Conservation (phyloP, 2,113 vertebrate genomes). For the Corynorhinus townsendii region DNA sequence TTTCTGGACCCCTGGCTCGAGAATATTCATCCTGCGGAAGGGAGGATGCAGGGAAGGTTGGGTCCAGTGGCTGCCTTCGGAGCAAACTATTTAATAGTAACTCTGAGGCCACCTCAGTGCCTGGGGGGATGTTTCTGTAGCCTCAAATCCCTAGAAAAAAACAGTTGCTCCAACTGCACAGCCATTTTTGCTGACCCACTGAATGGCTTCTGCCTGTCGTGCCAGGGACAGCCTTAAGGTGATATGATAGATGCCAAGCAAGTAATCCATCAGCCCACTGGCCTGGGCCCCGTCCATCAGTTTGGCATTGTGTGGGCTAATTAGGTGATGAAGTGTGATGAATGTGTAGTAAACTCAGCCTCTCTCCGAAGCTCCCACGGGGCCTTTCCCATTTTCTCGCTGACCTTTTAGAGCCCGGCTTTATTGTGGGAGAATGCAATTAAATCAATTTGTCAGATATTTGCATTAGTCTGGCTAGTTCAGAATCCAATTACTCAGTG, state of each 20-base stretch:
- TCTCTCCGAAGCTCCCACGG: slow-evolving; percentile 87
- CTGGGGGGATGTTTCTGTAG: slow-evolving; percentile 68
- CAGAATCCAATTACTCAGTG: slow-evolving; percentile 85
- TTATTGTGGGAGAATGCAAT: slow-evolving; percentile 93
- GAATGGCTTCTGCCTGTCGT: slow-evolving; percentile 74
- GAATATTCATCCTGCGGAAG: slow-evolving; percentile 43
- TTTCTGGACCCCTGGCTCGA: neutral
- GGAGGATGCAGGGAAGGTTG: slow-evolving; percentile 18
- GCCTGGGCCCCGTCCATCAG: slow-evolving; percentile 86
- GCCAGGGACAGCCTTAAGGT: slow-evolving; percentile 76
- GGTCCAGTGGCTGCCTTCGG: slow-evolving; percentile 38
- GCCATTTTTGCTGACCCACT: slow-evolving; percentile 72
- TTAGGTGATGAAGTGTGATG: slow-evolving; percentile 99
- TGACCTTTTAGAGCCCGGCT: slow-evolving; percentile 95
- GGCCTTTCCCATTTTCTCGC: slow-evolving; percentile 89
- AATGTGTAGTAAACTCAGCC: slow-evolving; percentile 94
- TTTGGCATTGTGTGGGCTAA: slow-evolving; percentile 92
- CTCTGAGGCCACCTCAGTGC: slow-evolving; percentile 39
- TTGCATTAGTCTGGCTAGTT: slow-evolving; percentile 85
- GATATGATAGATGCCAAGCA: slow-evolving; percentile 93
- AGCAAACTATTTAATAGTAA: slow-evolving; percentile 30
- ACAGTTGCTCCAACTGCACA: slow-evolving; percentile 74
- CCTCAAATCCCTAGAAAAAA: slow-evolving; percentile 76
- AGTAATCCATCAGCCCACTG: slow-evolving; percentile 92
- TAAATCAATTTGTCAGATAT: slow-evolving; percentile 91